phyloP scores from a whole-genome alignment of 2,888 invertebrate species.

The Syrista parreyssii region DNA sequence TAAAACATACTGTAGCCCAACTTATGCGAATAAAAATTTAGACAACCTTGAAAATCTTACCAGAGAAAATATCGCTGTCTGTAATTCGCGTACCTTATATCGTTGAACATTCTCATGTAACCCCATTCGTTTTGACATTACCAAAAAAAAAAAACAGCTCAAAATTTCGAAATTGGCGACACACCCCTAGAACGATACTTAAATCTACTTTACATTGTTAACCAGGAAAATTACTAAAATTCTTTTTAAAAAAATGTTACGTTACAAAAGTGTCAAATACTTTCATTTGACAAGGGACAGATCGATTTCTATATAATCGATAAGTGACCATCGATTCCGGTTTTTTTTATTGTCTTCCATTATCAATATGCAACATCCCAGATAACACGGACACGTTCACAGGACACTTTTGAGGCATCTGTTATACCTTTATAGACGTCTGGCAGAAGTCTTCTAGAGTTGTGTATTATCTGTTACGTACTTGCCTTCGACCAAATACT shows the following conservation, averaged over 20 bases:
- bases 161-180: not conserved
- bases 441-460: not conserved
- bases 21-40: not conserved
- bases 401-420: not conserved
- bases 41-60: conserved; percentile 31
- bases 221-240: not conserved
- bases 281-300: not conserved
- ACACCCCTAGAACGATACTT: not conserved
- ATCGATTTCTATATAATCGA: not conserved
- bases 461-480: not conserved
- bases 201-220: not conserved
- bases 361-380: not conserved
- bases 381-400: not conserved
- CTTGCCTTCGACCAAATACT: not conserved
- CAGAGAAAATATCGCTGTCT: conserved; percentile 42
- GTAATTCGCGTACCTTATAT: conserved; percentile 47
- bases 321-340: not conserved
- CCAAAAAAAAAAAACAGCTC: conserved; percentile 6
- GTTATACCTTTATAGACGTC: not conserved
- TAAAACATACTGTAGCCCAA: not conserved
- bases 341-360: not conserved
- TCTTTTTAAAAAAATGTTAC: not conserved
- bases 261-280: not conserved
- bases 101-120: conserved; percentile 43
- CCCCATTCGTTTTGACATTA: conserved; percentile 6